Evolutionary conservation across 2,888 invertebrate genomes (phyloP).

Genomic region (Schizaphis graminum): DNA sequence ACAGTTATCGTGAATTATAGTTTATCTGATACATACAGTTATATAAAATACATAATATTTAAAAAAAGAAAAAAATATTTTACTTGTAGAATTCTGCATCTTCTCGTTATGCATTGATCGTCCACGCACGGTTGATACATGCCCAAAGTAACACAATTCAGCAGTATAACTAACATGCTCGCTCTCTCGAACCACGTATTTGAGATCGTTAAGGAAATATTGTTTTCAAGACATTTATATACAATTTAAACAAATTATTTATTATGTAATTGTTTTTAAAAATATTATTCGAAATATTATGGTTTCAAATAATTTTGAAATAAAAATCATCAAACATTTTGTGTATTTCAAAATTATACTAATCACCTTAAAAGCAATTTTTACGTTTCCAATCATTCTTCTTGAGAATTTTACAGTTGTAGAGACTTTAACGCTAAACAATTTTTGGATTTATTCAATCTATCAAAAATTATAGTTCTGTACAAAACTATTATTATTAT

Average conservation of each 20-base stretch:
- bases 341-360: background rate
- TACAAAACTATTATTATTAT: too few relatives aligned
- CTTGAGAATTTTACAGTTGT: background rate
- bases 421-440: background rate
- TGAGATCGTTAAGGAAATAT: conserved; percentile 64
- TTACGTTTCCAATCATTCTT: background rate
- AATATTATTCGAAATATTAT: background rate
- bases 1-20: conserved; percentile 51
- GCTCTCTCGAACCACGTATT: conserved; percentile 97
- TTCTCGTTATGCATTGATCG: conserved; percentile 88
- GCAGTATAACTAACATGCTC: conserved; percentile 97
- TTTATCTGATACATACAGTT: too few relatives aligned
- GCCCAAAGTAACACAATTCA: conserved; percentile 98
- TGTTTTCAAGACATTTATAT: background rate
- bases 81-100: conserved; percentile 93
- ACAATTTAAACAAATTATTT: background rate
- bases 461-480: background rate
- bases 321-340: background rate
- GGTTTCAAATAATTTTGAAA: background rate
- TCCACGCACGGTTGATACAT: conserved; percentile 99
- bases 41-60: background rate
- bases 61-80: conserved; percentile 17
- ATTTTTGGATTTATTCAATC: background rate
- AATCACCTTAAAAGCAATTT: background rate
- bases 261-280: background rate